Base-by-base conservation (phyloP, 1,140 invertebrate species). In the Tetramorium simillimum region DNA sequence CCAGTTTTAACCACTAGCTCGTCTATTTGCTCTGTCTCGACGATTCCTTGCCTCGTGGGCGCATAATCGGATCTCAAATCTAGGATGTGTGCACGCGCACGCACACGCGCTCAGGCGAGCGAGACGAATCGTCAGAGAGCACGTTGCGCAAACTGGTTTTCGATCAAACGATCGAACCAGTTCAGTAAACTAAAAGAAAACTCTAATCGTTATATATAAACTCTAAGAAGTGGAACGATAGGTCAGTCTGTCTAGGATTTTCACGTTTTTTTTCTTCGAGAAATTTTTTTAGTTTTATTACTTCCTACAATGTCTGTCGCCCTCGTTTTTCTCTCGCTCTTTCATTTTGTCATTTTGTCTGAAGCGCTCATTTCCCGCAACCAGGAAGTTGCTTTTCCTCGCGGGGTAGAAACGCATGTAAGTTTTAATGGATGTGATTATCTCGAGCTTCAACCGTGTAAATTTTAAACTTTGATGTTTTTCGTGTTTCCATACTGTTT, bases 91-190 rank as follows among this genome's bases (percentile, higher is more conserved):
- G 51, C 56, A 70, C 82, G 85, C 58, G 81, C 88, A 62, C 53
- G 63, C 72, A 62, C 46, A 75, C 76, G 58, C 28, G 65, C 62
- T 51, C 78, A 80, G 60, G 53, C 80, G 84, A 90, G 67, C 89
- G 80, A 88, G 86, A 80, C 78, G 72, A 78, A 90, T 86, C 89
- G 82, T 84, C 65, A 6, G 40, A 14, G 24, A 56, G 51, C 62
- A 58, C 67, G 53, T 81, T 65, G 77, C 73, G 86, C 14, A 77
- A 91, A 91, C 90, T 91, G 89, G 90, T 91, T 91, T 88, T 60
- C 18, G 77, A 89, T 85, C 78, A 76, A 76, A 58, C 62, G 89
- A 89, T 89, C 89, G 86, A 86, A 90, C 90, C 89, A 91, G 90
- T 90, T 86, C 70, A 60, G 75, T 49, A 43, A 78, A 85, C 88